These are phyloP conservation scores for Podargus strigoides DNA, from an alignment of 2,797 vertebrate genomes.

Conservation along the genomic window DNA sequence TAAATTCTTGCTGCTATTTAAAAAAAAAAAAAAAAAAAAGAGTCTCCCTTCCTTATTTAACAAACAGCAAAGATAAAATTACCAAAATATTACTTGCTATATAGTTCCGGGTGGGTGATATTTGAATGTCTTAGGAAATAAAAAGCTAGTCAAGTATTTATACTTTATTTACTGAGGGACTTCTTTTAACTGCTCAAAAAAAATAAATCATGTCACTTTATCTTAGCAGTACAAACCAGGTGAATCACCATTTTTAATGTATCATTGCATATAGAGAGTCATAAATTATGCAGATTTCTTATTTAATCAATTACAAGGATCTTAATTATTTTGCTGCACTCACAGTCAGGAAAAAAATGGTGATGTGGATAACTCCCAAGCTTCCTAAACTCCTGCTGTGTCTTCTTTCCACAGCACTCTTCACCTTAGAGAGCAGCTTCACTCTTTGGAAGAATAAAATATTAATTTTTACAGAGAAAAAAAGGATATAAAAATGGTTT, in stretches of 20 bases:
- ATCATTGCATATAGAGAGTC: not conserved
- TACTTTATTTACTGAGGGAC: not conserved
- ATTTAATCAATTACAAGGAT: conserved; percentile 40
- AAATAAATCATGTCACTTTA: not conserved
- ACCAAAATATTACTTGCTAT: not conserved
- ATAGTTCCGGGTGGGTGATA: not conserved
- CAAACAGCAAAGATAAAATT: not conserved
- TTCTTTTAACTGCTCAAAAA: not conserved
- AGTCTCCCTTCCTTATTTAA: not conserved
- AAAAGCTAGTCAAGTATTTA: not conserved
- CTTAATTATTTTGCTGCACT: conserved; percentile 7
- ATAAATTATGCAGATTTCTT: not conserved
- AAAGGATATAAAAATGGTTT: not conserved
- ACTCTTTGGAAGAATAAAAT: not conserved
- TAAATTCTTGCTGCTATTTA: not conserved
- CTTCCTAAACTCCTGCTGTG: not conserved
- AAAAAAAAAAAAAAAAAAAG: not conserved
- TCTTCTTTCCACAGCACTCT: not conserved
- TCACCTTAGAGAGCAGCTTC: not conserved
- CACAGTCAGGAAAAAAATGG: not conserved
- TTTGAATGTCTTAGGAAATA: not conserved
- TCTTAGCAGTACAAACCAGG: not conserved
- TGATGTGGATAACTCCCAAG: not conserved
- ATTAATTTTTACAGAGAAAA: not conserved
- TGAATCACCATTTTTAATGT: conserved; percentile 13